A percentile compares a stretch with the other conserved stretches of the same genome.
Conservation (phyloP, 2,797 vertebrate genomes). For the Gallirallus australis region DNA sequence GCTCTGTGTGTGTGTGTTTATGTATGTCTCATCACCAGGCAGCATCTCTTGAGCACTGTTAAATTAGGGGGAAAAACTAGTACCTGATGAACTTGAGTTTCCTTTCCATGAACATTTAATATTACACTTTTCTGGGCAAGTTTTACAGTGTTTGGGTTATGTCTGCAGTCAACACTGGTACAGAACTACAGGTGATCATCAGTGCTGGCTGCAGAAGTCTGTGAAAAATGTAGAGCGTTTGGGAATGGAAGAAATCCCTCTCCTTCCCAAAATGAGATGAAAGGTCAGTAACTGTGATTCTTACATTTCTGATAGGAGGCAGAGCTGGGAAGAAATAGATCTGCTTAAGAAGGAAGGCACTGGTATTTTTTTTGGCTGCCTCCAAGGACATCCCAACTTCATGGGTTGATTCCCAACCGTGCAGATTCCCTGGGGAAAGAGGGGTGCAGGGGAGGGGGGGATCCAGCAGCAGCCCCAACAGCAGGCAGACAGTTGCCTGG, state of each 20-base stretch:
- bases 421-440: accelerated
- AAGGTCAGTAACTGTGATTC: neutral
- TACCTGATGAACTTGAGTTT: neutral
- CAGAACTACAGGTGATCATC: neutral
- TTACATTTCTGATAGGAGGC: neutral
- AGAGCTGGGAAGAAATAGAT: neutral
- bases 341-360: neutral
- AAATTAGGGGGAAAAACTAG: neutral
- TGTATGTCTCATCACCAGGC: neutral
- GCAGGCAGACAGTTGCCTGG: neutral
- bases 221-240: neutral
- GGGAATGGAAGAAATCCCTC: neutral
- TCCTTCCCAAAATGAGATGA: neutral
- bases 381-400: neutral
- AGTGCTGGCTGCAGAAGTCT: neutral
- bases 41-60: neutral
- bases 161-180: neutral
- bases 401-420: neutral
- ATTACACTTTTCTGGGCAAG: neutral
- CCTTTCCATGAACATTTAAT: neutral
- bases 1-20: neutral
- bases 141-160: neutral
- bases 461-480: neutral
- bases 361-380: neutral
- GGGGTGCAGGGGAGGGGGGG: too few species aligned